Percentiles rank a stretch among this genome's conserved stretches.
These are phyloP conservation scores for Ivindomyrus marchei DNA, from an alignment of 2,113 vertebrate genomes.

Conservation along the genomic window DNA sequence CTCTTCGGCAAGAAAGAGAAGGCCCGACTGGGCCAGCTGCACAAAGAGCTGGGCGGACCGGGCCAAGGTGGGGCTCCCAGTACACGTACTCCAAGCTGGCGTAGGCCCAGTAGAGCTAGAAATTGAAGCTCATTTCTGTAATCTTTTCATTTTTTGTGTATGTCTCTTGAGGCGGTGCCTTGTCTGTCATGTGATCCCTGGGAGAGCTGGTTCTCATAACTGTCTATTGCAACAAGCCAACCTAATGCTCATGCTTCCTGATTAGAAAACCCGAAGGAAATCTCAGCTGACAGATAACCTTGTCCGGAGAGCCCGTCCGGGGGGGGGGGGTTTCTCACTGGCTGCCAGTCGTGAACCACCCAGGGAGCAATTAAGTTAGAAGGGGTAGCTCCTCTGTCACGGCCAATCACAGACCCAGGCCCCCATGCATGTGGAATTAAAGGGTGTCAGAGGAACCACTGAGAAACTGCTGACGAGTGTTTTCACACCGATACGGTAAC, in stretches of 20 bases:
- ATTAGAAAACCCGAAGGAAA: background rate
- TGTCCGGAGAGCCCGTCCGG: background rate
- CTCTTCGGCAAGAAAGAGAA: slow-evolving; percentile 99
- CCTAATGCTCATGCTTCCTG: background rate
- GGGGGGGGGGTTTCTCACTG: background rate
- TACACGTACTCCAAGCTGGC: too few relatives aligned
- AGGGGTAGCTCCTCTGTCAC: background rate
- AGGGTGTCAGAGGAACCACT: background rate
- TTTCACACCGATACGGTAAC: background rate
- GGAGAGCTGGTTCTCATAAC: background rate
- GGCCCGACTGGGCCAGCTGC: slow-evolving; percentile 79
- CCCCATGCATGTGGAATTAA: background rate
- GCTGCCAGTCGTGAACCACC: background rate
- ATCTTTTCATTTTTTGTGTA: background rate
- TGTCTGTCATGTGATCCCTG: background rate
- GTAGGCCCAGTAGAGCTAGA: background rate
- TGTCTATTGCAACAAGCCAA: background rate
- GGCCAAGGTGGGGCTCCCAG: slow-evolving; percentile 35
- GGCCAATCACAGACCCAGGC: background rate
- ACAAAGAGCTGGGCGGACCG: slow-evolving; percentile 72
- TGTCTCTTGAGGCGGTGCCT: background rate
- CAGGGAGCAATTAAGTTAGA: slow-evolving; percentile 7
- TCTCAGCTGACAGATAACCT: slow-evolving; percentile 11
- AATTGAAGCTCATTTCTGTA: background rate
- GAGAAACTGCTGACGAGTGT: background rate